phyloP scores from a whole-genome alignment of 1,140 invertebrate species.

The Dendrolimus punctatus region DNA sequence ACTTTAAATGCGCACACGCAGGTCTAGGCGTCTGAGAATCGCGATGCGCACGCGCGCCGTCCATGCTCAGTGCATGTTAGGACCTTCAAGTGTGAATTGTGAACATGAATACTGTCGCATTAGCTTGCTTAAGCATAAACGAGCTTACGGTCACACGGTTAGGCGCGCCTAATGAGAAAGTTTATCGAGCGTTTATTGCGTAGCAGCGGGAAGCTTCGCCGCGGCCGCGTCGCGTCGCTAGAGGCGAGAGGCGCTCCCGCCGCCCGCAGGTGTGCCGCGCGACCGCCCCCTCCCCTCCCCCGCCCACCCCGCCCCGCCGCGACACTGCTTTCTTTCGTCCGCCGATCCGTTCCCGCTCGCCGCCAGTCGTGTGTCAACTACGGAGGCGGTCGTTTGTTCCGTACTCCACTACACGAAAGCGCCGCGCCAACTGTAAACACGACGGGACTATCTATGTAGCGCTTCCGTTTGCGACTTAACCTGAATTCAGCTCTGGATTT shows the following conservation, averaged over 20 bases:
- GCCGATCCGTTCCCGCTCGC: constrained; percentile 24
- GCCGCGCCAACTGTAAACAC: constrained; percentile 63
- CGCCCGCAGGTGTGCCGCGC: constrained; percentile 60
- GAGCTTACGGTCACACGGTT: constrained; percentile 66
- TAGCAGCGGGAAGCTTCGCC: constrained; percentile 62
- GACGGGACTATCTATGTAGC: constrained; percentile 50
- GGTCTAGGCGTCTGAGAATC: constrained; percentile 2
- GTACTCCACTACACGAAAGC: constrained; percentile 22
- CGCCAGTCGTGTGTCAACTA: constrained; percentile 60
- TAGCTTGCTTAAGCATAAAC: constrained; percentile 49
- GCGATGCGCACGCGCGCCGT: constrained; percentile 16
- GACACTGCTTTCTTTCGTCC: constrained; percentile 56
- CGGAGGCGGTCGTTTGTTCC: constrained; percentile 31
- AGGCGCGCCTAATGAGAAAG: constrained; percentile 69
- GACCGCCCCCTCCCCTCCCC: constrained; percentile 17
- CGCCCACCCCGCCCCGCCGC: constrained; percentile 25
- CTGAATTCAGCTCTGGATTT: constrained; percentile 36
- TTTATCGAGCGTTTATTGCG: constrained; percentile 70
- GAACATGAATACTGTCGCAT: constrained; percentile 44
- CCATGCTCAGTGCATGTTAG: constrained; percentile 16
- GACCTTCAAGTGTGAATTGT: constrained; percentile 35
- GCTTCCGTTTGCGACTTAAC: constrained; percentile 57
- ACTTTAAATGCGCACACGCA: constrained; percentile 24
- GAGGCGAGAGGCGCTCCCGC: constrained; percentile 42
- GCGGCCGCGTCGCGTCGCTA: constrained; percentile 49